Evolutionary conservation across 2,113 vertebrate genomes (phyloP).

Genomic region (Orycteropus afer): DNA sequence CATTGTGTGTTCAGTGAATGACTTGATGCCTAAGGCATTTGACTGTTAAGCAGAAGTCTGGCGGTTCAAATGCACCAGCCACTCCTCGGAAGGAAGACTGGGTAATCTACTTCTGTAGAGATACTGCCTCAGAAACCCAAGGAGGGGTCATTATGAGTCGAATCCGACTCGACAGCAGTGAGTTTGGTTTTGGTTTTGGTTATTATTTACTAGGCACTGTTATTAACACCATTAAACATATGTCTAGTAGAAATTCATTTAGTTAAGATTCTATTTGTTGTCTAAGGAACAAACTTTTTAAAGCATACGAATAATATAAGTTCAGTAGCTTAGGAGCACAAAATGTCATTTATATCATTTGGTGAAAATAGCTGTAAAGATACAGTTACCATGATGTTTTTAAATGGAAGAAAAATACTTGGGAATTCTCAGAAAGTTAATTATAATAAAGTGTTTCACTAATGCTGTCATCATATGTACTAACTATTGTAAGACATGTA

Average conservation of each 20-base stretch:
- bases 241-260: not conserved
- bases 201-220: not conserved
- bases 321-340: not conserved
- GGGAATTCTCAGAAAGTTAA: not conserved
- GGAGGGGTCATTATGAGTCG: too few species aligned
- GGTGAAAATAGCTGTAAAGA: not conserved
- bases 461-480: not conserved
- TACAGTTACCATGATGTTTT: not conserved
- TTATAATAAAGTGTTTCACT: not conserved
- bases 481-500: not conserved
- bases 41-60: too few species aligned
- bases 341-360: not conserved
- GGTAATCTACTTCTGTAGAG: too few species aligned
- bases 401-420: slow-evolving; percentile 13
- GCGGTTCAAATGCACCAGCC: too few species aligned
- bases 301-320: not conserved
- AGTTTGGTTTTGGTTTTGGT: too few species aligned
- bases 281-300: not conserved
- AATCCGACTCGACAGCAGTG: too few species aligned
- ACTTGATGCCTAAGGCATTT: not conserved
- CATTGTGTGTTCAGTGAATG: not conserved
- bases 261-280: not conserved
- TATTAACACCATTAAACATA: not conserved
- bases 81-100: too few species aligned
- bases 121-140: too few species aligned